phyloP scores from a whole-genome alignment of 2,113 vertebrate species.

The Meles meles region DNA sequence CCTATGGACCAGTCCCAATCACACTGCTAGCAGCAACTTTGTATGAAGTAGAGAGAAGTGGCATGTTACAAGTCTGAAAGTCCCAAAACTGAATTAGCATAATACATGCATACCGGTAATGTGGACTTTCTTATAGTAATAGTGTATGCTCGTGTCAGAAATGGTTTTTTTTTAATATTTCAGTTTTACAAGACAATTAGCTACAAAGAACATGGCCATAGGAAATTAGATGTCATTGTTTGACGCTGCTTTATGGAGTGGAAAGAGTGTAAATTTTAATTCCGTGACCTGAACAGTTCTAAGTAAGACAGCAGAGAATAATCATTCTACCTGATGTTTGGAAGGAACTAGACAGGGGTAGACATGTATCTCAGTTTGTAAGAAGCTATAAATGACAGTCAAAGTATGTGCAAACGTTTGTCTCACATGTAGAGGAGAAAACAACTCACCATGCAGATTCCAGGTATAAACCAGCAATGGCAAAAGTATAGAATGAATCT shows the following conservation, averaged over 20 bases:
- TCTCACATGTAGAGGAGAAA: neutral
- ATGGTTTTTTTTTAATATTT: neutral
- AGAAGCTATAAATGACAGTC: neutral
- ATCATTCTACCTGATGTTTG: neutral
- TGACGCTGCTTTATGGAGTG: neutral
- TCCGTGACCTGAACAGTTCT: neutral
- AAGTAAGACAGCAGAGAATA: neutral
- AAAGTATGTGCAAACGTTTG: neutral
- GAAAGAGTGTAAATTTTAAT: constrained; percentile 34
- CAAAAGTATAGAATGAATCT: neutral
- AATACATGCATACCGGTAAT: neutral
- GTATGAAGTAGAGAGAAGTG: neutral
- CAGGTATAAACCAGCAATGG: neutral
- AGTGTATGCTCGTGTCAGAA: neutral
- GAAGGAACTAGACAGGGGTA: neutral
- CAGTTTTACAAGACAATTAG: constrained; percentile 20
- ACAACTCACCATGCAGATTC: neutral
- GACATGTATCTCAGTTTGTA: neutral
- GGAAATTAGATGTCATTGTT: constrained; percentile 47
- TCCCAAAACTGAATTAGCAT: neutral
- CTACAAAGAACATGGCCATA: constrained; percentile 14
- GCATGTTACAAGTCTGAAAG: neutral
- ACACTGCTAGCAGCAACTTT: neutral
- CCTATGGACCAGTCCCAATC: neutral
- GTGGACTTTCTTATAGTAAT: neutral